phyloP scores from a whole-genome alignment of 2,888 invertebrate genomes.

The Podabrus alpinus region DNA sequence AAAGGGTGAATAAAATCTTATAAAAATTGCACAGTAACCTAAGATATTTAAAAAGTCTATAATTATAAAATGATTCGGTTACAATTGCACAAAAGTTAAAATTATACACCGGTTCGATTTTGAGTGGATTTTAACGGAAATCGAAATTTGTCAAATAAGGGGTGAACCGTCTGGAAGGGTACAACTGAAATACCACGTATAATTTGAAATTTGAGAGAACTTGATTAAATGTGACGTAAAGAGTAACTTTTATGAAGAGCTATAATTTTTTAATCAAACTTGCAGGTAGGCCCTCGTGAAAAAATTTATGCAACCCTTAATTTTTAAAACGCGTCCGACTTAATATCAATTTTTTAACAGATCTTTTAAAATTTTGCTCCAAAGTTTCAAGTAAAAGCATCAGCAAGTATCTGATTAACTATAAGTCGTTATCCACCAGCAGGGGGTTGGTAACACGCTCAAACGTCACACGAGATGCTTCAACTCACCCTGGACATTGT shows the following conservation, averaged over 20 bases:
- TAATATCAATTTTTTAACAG: neutral
- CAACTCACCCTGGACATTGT: constrained; percentile 50
- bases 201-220: constrained; percentile 28
- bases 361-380: constrained; percentile 16
- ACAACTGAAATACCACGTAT: constrained; percentile 16
- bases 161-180: constrained; percentile 24
- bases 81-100: constrained; percentile 14
- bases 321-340: neutral
- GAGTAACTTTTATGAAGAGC: constrained; percentile 10
- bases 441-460: constrained; percentile 49
- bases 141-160: constrained; percentile 24
- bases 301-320: neutral
- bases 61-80: constrained; percentile 22
- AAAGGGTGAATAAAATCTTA: constrained; percentile 9
- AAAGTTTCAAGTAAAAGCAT: constrained; percentile 19
- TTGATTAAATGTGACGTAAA: constrained; percentile 23
- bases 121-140: constrained; percentile 26
- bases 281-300: constrained; percentile 5
- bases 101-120: constrained; percentile 22
- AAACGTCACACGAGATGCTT: constrained; percentile 50
- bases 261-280: constrained; percentile 19
- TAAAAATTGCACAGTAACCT: constrained; percentile 6
- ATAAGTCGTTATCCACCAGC: constrained; percentile 49
- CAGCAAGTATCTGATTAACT: constrained; percentile 47
- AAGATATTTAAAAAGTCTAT: constrained; percentile 13